Evolutionary conservation across 2,113 vertebrate species (phyloP).

Genomic region (Odocoileus virginianus): DNA sequence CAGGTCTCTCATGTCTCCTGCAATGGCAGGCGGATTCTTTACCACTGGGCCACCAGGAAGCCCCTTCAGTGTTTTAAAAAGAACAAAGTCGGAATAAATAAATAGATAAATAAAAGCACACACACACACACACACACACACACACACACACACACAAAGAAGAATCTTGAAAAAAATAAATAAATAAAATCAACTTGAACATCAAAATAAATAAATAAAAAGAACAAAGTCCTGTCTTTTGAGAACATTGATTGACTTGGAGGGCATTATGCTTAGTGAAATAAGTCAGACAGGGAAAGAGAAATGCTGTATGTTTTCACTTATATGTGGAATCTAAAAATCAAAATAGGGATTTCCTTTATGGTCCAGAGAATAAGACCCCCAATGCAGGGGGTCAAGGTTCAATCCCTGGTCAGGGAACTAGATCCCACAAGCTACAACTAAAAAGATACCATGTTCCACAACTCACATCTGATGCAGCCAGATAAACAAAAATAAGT

Average conservation of each 20-base stretch:
- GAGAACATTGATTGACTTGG: not conserved
- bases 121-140: too few relatives aligned
- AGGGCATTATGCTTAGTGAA: not conserved
- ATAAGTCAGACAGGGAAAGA: not conserved
- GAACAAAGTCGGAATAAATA: too few relatives aligned
- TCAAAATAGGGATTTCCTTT: not conserved
- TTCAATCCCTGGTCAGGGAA: not conserved
- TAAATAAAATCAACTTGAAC: too few relatives aligned
- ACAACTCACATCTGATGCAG: not conserved
- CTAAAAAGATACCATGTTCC: fast-evolving
- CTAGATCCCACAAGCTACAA: not conserved
- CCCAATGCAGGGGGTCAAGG: fast-evolving
- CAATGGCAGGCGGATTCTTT: fast-evolving
- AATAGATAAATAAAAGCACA: too few relatives aligned
- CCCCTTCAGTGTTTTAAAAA: not conserved
- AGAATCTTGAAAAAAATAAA: too few relatives aligned
- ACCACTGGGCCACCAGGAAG: not conserved
- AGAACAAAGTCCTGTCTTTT: not conserved
- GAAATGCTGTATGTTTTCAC: not conserved
- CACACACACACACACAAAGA: too few relatives aligned
- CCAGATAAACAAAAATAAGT: not conserved
- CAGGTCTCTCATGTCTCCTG: not conserved
- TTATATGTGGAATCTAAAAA: not conserved
- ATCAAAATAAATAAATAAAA: not conserved
- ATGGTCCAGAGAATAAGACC: not conserved